phyloP scores from a whole-genome alignment of 2,888 invertebrate species.

The Noctua fimbriata region DNA sequence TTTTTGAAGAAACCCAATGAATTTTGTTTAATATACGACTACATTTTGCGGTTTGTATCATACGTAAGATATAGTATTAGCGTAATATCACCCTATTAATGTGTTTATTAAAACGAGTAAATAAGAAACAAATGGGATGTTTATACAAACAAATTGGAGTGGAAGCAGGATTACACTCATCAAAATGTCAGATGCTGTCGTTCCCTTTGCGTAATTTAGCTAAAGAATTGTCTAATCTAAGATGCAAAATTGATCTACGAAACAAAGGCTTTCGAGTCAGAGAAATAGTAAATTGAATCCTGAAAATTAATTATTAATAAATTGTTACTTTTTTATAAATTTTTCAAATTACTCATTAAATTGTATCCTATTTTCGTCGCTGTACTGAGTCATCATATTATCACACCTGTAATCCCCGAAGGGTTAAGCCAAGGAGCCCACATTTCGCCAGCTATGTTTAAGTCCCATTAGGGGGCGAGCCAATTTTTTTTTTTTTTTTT shows the following conservation, averaged over 20 bases:
- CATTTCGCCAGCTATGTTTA: too few species aligned
- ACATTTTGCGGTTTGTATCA: background rate
- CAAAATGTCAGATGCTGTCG: background rate
- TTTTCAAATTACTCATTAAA: background rate
- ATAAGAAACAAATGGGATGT: background rate
- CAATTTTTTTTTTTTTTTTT: too few species aligned
- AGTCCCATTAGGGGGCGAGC: too few species aligned
- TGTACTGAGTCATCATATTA: too few species aligned
- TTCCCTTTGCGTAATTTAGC: background rate
- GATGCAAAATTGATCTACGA: background rate
- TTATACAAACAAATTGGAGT: background rate
- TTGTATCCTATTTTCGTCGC: too few species aligned
- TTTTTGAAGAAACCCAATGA: constrained; percentile 8
- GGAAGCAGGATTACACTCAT: background rate
- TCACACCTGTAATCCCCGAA: too few species aligned
- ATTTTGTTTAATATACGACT: background rate
- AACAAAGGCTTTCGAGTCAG: background rate
- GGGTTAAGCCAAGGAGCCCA: too few species aligned
- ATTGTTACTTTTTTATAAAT: background rate
- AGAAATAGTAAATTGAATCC: background rate
- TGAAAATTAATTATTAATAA: background rate
- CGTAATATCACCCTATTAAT: background rate
- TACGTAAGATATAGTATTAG: background rate
- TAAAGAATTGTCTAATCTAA: background rate
- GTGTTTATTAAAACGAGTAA: background rate